Conservation (phyloP, 2,888 invertebrate genomes). For the Ganaspis brasiliensis region DNA sequence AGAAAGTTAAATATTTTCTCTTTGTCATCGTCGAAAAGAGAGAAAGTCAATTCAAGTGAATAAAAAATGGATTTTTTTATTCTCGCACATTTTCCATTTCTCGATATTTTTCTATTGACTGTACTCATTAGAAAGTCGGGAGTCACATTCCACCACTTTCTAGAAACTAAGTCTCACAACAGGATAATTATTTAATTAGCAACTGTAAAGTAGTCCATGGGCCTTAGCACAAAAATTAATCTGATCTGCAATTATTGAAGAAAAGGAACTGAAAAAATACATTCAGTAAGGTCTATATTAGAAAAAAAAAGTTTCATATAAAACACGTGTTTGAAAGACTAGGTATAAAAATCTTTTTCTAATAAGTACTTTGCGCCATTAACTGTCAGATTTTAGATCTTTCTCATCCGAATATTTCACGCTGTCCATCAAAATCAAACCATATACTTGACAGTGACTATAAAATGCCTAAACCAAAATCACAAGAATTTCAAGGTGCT, state of each 20-base stretch:
- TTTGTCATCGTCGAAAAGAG: constrained; percentile 24
- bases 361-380: background rate
- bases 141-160: constrained; percentile 34
- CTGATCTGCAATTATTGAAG: background rate
- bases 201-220: constrained; percentile 13
- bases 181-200: constrained; percentile 40
- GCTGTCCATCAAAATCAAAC: constrained; percentile 14
- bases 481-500: constrained; percentile 42
- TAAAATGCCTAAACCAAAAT: constrained; percentile 31
- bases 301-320: no score
- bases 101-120: constrained; percentile 38
- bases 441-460: constrained; percentile 12
- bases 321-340: no score
- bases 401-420: constrained; percentile 17
- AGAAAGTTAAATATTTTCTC: constrained; percentile 37
- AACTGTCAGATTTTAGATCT: background rate
- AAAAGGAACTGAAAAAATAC: background rate
- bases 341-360: no score
- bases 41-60: constrained; percentile 29
- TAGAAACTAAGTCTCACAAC: constrained; percentile 34
- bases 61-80: constrained; percentile 20
- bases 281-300: no score
- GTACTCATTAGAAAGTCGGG: constrained; percentile 42
- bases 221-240: background rate
- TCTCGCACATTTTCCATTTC: constrained; percentile 29